These are phyloP conservation scores for Nestor notabilis DNA, from an alignment of 2,113 vertebrate genomes.

Conservation along the genomic window DNA sequence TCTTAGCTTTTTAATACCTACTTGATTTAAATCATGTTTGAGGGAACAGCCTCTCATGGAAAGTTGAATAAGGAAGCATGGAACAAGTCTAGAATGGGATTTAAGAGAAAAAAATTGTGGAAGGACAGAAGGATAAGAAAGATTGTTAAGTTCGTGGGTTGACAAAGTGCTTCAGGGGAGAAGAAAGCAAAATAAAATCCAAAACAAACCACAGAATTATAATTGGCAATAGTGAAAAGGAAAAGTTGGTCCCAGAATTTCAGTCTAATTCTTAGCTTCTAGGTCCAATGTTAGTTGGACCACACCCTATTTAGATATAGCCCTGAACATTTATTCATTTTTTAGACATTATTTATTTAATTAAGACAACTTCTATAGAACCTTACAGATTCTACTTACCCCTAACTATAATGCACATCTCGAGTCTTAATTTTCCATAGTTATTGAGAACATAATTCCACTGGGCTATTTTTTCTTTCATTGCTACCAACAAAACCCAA, in stretches of 20 bases:
- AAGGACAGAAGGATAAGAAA: neutral
- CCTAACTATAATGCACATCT: neutral
- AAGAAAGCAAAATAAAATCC: neutral
- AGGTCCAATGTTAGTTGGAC: neutral
- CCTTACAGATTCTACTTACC: neutral
- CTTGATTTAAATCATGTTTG: neutral
- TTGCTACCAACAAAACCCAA: neutral
- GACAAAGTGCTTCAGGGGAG: neutral
- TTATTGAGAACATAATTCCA: neutral
- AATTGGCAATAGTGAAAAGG: neutral
- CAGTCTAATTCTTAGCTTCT: neutral
- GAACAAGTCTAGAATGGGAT: neutral
- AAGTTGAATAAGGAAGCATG: neutral
- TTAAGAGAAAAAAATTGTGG: neutral
- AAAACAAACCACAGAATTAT: neutral
- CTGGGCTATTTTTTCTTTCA: neutral
- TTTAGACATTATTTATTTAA: neutral
- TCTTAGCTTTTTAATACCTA: neutral
- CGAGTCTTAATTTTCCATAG: neutral
- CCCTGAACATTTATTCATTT: neutral
- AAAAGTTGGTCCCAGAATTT: neutral
- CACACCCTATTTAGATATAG: neutral
- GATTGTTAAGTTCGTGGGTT: neutral
- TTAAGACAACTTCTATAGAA: neutral
- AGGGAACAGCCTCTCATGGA: neutral